Evolutionary conservation across 2,797 vertebrate species (phyloP), one percentile per base, ranked within the genome.

Genomic region (Sternarchorhynchus goeldii): DNA sequence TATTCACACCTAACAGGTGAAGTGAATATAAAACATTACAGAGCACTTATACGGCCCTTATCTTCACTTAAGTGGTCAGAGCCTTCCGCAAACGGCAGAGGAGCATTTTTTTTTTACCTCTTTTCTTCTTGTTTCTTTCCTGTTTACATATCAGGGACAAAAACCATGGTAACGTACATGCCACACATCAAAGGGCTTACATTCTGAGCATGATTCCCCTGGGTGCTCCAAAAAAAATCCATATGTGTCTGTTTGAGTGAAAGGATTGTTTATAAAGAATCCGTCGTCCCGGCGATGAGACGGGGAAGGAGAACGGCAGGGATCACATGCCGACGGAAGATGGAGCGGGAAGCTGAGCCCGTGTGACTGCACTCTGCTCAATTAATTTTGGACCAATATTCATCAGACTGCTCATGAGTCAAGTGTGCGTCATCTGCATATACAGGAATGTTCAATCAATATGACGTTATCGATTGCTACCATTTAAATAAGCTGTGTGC

Each of bases 391-490:
- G n/a, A 34, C 74, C 74, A 41, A 80, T 80, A 75, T 71, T 77
- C 77, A 50, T 72, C 39, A 41, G 66, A n/a, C 77, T 36, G 12
- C 70, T 39, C 34, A 67, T 77, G 83, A 84, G 75, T 84, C 76
- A 79, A 74, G 70, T 45, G 17, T 58, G 53, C 53, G 75, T 76
- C 83, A 78, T 76, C 58, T 78, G 70, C 73, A 75, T 78, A 76
- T 73, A 66, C 75, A 56, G 75, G 66, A 77, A 78, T 67, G 75
- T 78, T 85, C 77, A 79, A 77, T 82, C 81, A 76, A 56, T 58
- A 76, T 63, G 77, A 81, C 83, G 31, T 25, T 56, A 82, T 85
- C 80, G 83, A 85, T 82, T 64, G 1, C 50, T 10, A 5, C 72
- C 76, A 72, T 80, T 82, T 82, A 80, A 73, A 80, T 50, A 72